These are phyloP conservation scores for Platysternon megacephalum DNA, from an alignment of 2,113 vertebrate species.

Conservation along the genomic window DNA sequence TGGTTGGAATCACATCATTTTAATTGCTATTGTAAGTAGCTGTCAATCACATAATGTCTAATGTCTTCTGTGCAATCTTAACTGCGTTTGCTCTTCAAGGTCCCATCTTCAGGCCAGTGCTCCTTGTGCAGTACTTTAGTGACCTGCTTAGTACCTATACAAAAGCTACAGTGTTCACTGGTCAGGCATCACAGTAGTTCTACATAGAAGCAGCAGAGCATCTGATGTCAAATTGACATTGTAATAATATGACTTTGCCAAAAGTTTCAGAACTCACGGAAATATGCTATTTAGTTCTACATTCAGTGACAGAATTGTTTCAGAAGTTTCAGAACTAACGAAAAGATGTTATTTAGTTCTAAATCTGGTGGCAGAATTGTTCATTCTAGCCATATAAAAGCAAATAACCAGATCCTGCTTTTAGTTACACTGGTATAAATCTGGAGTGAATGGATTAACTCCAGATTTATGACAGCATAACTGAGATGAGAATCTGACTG, in stretches of 20 bases:
- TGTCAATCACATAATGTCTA: constrained; percentile 53
- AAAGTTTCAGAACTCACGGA: constrained; percentile 55
- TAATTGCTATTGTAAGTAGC: constrained; percentile 76
- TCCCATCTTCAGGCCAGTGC: constrained; percentile 60
- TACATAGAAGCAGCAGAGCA: constrained; percentile 63
- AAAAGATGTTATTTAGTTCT: constrained; percentile 60
- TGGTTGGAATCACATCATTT: constrained; percentile 71
- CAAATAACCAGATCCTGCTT: constrained; percentile 50
- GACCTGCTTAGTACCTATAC: constrained; percentile 69
- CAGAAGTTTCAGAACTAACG: constrained; percentile 67
- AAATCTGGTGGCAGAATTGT: constrained; percentile 47
- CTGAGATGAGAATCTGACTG: neutral
- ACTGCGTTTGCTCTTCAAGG: constrained; percentile 62
- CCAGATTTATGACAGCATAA: constrained; percentile 16
- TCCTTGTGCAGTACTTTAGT: constrained; percentile 60
- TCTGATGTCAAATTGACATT: constrained; percentile 75
- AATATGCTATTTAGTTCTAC: constrained; percentile 62
- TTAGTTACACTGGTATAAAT: constrained; percentile 28
- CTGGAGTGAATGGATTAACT: constrained; percentile 18
- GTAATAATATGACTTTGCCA: constrained; percentile 50
- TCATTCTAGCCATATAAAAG: constrained; percentile 48
- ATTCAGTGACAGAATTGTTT: constrained; percentile 44
- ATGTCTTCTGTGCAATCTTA: constrained; percentile 34
- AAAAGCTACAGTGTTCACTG: constrained; percentile 56
- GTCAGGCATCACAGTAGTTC: constrained; percentile 62